These are phyloP conservation scores for Cephalotes varians DNA, from an alignment of 2,888 invertebrate genomes.

Conservation along the genomic window DNA sequence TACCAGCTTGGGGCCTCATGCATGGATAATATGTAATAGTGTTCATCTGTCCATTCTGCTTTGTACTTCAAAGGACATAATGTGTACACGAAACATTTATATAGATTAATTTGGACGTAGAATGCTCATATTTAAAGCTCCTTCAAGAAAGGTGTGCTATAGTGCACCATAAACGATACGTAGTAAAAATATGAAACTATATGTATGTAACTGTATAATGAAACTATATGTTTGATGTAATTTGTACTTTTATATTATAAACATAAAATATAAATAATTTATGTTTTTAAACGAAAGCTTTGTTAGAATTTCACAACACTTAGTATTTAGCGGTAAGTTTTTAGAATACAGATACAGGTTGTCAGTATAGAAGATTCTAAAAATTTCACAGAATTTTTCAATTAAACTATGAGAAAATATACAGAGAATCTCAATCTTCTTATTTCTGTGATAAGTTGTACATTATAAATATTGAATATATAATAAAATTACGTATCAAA, in stretches of 20 bases:
- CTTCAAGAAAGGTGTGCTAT: background rate
- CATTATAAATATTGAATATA: background rate
- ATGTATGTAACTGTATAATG: too few relatives aligned
- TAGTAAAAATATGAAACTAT: background rate
- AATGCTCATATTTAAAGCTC: background rate
- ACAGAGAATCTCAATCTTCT: background rate
- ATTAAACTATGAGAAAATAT: background rate
- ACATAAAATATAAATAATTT: too few relatives aligned
- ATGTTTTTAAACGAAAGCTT: background rate
- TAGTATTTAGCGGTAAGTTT: background rate
- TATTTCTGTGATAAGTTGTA: background rate
- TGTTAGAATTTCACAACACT: background rate
- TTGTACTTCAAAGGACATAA: background rate
- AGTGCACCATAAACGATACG: background rate
- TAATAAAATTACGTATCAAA: background rate
- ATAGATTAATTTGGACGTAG: conserved; percentile 2
- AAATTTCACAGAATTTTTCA: background rate
- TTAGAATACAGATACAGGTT: background rate
- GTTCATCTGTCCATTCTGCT: background rate
- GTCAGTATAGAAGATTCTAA: background rate
- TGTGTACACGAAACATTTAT: background rate
- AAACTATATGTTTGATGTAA: background rate
- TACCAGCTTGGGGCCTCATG: conserved; percentile 17
- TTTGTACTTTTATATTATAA: conserved; percentile 1
- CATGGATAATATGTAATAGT: conserved; percentile 31